Evolutionary conservation across 2,797 vertebrate genomes (phyloP), one percentile per base, ranked within the genome.

Genomic region (Mus minutoides): DNA sequence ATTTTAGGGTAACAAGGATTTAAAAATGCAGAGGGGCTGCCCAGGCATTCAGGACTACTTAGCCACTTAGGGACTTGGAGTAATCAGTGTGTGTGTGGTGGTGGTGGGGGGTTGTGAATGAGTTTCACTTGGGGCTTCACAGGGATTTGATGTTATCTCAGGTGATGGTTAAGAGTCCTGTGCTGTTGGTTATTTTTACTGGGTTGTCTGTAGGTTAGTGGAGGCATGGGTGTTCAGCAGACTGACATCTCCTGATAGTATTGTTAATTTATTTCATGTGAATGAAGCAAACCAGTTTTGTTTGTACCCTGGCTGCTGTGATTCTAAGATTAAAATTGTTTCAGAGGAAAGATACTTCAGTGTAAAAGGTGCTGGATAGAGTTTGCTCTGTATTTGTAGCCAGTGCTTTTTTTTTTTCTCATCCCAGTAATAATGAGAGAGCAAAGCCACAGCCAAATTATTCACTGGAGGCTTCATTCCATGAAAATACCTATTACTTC

Each of bases 401-500:
- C 90, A 91, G 29, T 93, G 93, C 88, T 94, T 98, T 96, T 75
- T 97, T 97, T 80, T 5, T 95, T 96, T 90, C 89, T 24, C 58
- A 96, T 85, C 96, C 98, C 93, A 95, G 94, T 97, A 97, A 95
- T 97, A 98, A 85, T 88, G 96, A 96, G 92, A 93, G 82, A 97
- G 77, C 71, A 56, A 86, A 62, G 54, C 80, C 97, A 94, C 24
- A 77, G 60, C 88, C 67, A 94, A 62, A 80, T 75, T 43, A 0
- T 96, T 97, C 97, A 96, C 94, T 97, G 84, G 95, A 98, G 97
- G 96, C 86, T 96, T 98, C 97, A 98, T 98, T 95, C 96, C 95
- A 62, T 97, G 94, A 97, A 98, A 98, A 98, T 92, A 98, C 96
- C 97, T 97, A 98, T 97, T 97, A 92, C 49, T 98, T 91, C 91